These are phyloP conservation scores for Motacilla alba DNA, from an alignment of 2,113 vertebrate species.

Conservation along the genomic window DNA sequence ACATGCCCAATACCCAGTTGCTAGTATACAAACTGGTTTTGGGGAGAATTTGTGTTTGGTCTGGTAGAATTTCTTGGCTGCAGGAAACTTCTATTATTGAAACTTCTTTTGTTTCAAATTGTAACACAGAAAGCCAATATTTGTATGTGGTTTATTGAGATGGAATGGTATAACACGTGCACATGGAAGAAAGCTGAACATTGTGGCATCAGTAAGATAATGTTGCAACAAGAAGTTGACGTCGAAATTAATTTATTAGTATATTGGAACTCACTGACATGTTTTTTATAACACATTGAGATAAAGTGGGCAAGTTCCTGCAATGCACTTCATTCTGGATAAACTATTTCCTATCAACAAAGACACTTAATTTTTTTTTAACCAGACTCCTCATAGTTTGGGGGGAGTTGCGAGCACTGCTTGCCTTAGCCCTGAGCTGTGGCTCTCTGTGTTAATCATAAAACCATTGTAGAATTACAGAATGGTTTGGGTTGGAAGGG, in stretches of 20 bases:
- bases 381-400: accelerated
- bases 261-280: neutral
- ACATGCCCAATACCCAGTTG: accelerated
- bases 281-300: neutral
- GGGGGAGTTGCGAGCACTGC: neutral
- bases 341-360: neutral
- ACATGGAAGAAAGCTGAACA: neutral
- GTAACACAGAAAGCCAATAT: neutral
- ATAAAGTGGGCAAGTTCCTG: neutral
- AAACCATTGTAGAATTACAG: neutral
- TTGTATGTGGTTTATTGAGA: neutral
- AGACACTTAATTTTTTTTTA: neutral
- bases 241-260: neutral
- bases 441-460: neutral
- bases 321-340: neutral
- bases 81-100: neutral
- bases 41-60: neutral
- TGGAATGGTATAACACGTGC: neutral
- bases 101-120: neutral
- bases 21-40: neutral
- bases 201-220: neutral
- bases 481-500: neutral
- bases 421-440: neutral
- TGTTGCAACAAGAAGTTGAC: neutral
- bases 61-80: neutral